Base-by-base conservation (phyloP, 2,113 vertebrate genomes). In the Diadophis punctatus region DNA sequence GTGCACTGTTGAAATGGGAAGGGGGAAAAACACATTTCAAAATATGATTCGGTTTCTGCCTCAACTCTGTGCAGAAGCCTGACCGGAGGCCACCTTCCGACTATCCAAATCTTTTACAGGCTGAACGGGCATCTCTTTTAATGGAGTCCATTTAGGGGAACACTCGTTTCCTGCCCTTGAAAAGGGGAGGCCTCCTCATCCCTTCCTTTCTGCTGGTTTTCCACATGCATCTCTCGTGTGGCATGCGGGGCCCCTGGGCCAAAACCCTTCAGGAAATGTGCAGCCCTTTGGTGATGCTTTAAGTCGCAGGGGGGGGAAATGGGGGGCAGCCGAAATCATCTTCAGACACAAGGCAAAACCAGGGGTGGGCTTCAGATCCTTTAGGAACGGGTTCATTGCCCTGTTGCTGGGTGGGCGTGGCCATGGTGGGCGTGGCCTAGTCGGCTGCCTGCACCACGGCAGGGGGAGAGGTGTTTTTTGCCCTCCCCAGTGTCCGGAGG, bases 211-310 rank as follows among this genome's bases (percentile, higher is more conserved):
- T 91, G 84, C 30, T 34, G 52, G n/a, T 46, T 94, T 93, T 74
- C 92, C 94, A 95, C 97, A 96, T 97, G 97, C 97, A 97, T 91
- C 93, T 86, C 63, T 87, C 49, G 48, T 14, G 51, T 91, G 94
- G 93, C 97, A 97, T 97, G 97, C 97, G 39, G 93, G 95, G 91
- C 7, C 94, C 97, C 96, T 97, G 97, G 96, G 23, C 92, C 93
- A 46, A 90, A 94, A 55, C 11, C 89, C 95, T 74, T 88, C 4
- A 39, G 93, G 93, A 91, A 96, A 96, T 87, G 1, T 0, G 46
- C 91, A 60, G 18, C 18, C 46, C 7, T 63, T 92, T 34, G 91
- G 94, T 39, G n/a, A 93, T 27, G 74, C 95, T 0, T 97, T 97
- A 95, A 96, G 96, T 85, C 93, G 30, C 90, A 86, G 91, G 86